Conservation (phyloP, 2,113 vertebrate species). For the Spheniscus mendiculus region DNA sequence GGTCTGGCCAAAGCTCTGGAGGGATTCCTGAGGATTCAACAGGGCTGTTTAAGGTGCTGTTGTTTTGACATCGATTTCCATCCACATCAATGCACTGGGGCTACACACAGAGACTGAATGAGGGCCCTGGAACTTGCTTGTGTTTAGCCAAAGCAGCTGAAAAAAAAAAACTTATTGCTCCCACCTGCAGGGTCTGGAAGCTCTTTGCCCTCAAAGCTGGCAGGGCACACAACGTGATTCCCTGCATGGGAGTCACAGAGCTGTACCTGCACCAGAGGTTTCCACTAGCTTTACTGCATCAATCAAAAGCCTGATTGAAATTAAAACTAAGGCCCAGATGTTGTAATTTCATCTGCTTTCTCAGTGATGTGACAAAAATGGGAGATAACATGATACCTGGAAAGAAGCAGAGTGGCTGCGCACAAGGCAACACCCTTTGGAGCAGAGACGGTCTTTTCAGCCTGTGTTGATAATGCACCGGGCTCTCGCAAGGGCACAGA, state of each 20-base stretch:
- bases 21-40: neutral
- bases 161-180: neutral
- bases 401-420: neutral
- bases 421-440: neutral
- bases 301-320: neutral
- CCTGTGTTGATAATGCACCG: fast-evolving
- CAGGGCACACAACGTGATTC: neutral
- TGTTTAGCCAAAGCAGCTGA: neutral
- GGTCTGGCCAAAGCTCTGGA: neutral
- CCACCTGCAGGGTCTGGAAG: neutral
- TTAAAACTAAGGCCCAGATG: neutral
- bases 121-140: neutral
- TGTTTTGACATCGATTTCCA: neutral
- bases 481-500: neutral
- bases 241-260: neutral
- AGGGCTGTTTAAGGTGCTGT: neutral
- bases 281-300: neutral
- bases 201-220: neutral
- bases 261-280: neutral
- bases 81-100: neutral
- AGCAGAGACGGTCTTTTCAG: neutral
- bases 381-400: neutral
- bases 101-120: neutral
- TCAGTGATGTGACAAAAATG: neutral
- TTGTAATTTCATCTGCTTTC: neutral